Base-by-base conservation (phyloP, 2,888 invertebrate genomes). In the Pseudoips prasinana region DNA sequence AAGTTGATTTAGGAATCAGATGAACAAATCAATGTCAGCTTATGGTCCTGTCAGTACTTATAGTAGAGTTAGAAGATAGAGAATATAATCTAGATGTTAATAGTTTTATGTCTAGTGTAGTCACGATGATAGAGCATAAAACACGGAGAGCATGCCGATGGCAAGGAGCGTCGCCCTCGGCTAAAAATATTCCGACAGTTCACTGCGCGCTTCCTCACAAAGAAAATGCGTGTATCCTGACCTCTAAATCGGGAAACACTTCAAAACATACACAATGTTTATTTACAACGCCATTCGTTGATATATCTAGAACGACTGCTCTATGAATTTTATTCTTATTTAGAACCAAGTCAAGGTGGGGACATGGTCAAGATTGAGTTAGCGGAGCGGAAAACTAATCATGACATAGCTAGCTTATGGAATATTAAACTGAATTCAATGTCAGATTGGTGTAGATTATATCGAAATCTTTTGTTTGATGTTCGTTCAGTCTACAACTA, bases 141-240 rank as follows among this genome's bases (percentile, higher is more conserved):
- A 22, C 43, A 36, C 38, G 47, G 46, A 33, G 43, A 48, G 36
- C 39, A 38, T 39, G 25, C 22, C 35, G 45, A 59, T 46, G 60
- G 54, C 58, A 58, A 64, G 59, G 79, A 69, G 73, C 87, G 85
- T 71, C 80, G 87, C 80, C 83, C 86, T 73, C 78, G 69, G 68
- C 86, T 86, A 86, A 84, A 86, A 84, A 86, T 87, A 87, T 70
- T 65, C 68, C 67, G 64, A 43, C 73, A 62, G 78, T 80, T 81
- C 77, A 80, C 55, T 65, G 77, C 63, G 79, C 77, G 78, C 71
- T 76, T 75, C 75, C 68, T 80, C 74, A 84, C 86, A 86, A 85
- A 82, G 86, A 83, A 80, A 78, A 73, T 70, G 70, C 71, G 71
- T 69, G 67, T 62, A 59, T 66, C 63, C 60, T 73, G 83, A 82